Conservation (phyloP, 2,888 invertebrate genomes). For the Aspidiotus destructor region DNA sequence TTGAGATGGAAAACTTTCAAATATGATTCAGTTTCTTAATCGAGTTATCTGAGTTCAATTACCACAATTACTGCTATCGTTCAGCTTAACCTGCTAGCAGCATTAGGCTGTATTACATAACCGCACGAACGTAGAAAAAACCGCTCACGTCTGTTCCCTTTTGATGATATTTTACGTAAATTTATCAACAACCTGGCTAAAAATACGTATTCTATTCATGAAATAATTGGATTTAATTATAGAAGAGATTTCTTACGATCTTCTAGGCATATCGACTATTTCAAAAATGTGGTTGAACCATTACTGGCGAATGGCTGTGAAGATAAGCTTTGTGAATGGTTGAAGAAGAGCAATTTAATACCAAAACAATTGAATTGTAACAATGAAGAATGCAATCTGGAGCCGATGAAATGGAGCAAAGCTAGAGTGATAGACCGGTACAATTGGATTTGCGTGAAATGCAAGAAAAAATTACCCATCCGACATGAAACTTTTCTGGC, state of each 20-base stretch:
- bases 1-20: too few relatives aligned
- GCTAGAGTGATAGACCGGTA: slow-evolving; percentile 47
- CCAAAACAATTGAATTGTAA: slow-evolving; percentile 43
- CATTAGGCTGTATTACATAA: too few relatives aligned
- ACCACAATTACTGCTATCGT: too few relatives aligned
- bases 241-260: neutral
- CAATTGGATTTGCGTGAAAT: slow-evolving; percentile 47
- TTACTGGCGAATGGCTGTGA: slow-evolving; percentile 47
- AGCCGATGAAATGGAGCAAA: slow-evolving; percentile 45
- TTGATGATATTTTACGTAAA: neutral
- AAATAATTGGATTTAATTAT: neutral
- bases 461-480: slow-evolving; percentile 45
- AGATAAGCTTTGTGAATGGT: slow-evolving; percentile 47
- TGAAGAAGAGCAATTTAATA: slow-evolving; percentile 47
- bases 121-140: too few relatives aligned
- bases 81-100: too few relatives aligned
- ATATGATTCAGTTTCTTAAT: too few relatives aligned
- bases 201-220: neutral
- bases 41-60: too few relatives aligned
- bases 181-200: neutral
- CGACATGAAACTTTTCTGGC: slow-evolving; percentile 51
- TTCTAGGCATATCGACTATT: slow-evolving; percentile 43
- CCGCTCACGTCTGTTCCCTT: too few relatives aligned
- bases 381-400: slow-evolving; percentile 42
- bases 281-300: slow-evolving; percentile 45